phyloP scores from a whole-genome alignment of 2,888 invertebrate genomes.

The Opisthograptis luteolata region DNA sequence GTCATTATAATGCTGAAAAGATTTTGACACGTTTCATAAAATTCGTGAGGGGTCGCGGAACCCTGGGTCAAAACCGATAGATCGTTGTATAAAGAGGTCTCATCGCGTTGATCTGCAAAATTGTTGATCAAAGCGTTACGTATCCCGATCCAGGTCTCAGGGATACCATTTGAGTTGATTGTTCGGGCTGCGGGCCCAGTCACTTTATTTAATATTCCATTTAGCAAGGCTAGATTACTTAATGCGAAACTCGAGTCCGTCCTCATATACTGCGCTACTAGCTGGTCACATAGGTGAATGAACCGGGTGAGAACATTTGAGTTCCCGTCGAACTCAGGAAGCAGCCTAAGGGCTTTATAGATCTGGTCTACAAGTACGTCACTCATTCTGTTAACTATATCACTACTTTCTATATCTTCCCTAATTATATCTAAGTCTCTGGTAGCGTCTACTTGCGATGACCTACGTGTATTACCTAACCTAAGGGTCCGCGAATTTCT shows the following conservation, averaged over 20 bases:
- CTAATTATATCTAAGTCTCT: too few species aligned
- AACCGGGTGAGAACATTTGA: constrained; percentile 35
- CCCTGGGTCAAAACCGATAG: constrained; percentile 34
- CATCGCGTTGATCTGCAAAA: constrained; percentile 38
- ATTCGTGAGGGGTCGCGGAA: constrained; percentile 15
- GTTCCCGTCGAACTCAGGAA: constrained; percentile 31
- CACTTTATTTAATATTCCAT: constrained; percentile 35
- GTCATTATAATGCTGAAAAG: too few species aligned
- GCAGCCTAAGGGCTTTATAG: too few species aligned
- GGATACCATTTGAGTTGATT: constrained; percentile 40
- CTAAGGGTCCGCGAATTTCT: too few species aligned
- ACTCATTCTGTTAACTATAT: too few species aligned
- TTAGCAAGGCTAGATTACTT: constrained; percentile 23
- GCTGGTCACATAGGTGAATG: constrained; percentile 38
- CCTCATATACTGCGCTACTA: constrained; percentile 7
- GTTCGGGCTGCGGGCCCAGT: constrained; percentile 37
- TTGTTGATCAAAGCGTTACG: constrained; percentile 36
- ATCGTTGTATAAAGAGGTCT: constrained; percentile 37
- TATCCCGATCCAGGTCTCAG: constrained; percentile 35
- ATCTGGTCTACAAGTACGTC: too few species aligned
- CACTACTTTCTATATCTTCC: too few species aligned
- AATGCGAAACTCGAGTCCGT: background rate
- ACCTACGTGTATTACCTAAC: too few species aligned
- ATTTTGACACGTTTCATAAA: too few species aligned
- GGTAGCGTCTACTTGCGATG: too few species aligned